Conservation (phyloP, 2,113 vertebrate species). For the Caracal caracal region DNA sequence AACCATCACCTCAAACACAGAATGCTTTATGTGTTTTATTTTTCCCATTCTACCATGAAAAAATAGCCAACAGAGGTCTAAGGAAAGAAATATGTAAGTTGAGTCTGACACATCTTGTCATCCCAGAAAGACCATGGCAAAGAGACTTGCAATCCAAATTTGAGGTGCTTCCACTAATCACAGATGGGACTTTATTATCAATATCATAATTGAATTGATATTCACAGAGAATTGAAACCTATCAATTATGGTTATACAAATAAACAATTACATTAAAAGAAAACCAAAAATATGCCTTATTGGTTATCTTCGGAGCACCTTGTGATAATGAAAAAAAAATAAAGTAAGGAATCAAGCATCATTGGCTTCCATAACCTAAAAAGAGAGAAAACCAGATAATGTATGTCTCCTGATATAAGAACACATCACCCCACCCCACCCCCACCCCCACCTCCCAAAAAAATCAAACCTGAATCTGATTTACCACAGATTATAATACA, state of each 20-base stretch:
- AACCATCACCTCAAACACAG: background rate
- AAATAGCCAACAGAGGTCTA: background rate
- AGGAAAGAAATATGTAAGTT: background rate
- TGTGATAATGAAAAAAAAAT: background rate
- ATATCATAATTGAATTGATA: background rate
- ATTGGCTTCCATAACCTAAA: background rate
- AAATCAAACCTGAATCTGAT: background rate
- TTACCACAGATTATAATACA: background rate
- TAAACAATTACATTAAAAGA: background rate
- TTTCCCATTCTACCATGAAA: background rate
- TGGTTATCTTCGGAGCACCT: background rate
- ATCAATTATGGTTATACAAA: background rate
- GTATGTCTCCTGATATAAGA: background rate
- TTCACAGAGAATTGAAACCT: background rate
- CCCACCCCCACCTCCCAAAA: rapidly evolving
- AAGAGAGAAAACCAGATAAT: background rate
- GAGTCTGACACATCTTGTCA: background rate
- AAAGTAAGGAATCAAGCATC: background rate
- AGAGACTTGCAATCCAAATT: background rate
- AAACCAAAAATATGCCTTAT: background rate
- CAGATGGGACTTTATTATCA: background rate
- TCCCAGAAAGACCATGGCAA: background rate
- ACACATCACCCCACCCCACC: background rate
- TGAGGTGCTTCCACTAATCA: background rate
- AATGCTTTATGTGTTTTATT: background rate